Evolutionary conservation across 2,113 vertebrate genomes (phyloP).

Genomic region (Piaya cayana): DNA sequence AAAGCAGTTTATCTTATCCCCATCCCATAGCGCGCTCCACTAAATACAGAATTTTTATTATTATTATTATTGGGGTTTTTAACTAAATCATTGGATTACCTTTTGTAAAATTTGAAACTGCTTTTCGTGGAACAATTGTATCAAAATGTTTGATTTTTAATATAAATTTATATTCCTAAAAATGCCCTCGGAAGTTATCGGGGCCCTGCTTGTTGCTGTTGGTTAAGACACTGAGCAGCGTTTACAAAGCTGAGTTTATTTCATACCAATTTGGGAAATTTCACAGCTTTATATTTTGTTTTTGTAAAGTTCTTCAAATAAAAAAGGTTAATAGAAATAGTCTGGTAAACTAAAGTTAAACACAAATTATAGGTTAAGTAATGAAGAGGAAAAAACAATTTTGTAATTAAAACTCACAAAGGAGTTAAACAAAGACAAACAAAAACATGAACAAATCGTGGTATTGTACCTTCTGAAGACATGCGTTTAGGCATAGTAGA

Average conservation of each 20-base stretch:
- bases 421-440: conserved; percentile 81
- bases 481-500: conserved; percentile 98
- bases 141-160: neutral
- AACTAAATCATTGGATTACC: too few species aligned
- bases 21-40: neutral
- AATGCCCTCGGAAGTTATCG: neutral
- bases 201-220: neutral
- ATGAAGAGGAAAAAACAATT: conserved; percentile 77
- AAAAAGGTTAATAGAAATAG: conserved; percentile 77
- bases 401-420: conserved; percentile 75
- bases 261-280: conserved; percentile 47
- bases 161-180: neutral
- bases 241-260: conserved; percentile 57
- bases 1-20: neutral
- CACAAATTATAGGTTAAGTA: conserved; percentile 79
- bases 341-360: conserved; percentile 77
- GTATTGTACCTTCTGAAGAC: conserved; percentile 98
- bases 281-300: conserved; percentile 63
- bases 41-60: neutral
- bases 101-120: neutral
- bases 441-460: conserved; percentile 81
- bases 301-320: conserved; percentile 69
- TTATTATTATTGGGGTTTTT: neutral
- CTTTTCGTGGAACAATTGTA: neutral
- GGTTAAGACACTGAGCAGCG: conserved; percentile 55